A percentile compares a stretch with the other conserved stretches of the same genome.
phyloP scores from a whole-genome alignment of 1,140 invertebrate species.

The Drosophila nannoptera region DNA sequence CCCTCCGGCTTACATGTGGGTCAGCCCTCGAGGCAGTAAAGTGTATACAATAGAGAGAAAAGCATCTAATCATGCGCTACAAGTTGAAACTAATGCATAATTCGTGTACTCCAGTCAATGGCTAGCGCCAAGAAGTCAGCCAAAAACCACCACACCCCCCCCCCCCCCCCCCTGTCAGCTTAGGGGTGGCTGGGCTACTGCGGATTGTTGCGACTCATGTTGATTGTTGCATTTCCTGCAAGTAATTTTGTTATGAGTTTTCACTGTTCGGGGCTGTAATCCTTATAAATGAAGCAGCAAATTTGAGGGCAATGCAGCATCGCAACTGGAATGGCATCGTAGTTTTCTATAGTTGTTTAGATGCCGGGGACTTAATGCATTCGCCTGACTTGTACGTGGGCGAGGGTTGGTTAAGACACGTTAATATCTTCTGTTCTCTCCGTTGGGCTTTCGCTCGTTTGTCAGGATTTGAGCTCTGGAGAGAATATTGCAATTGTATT shows the following conservation, averaged over 20 bases:
- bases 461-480: slow-evolving; percentile 61
- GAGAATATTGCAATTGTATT: slow-evolving; percentile 66
- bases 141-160: slow-evolving; percentile 35
- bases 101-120: slow-evolving; percentile 54
- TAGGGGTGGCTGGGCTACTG: slow-evolving; percentile 41
- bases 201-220: background rate
- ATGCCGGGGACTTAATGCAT: slow-evolving; percentile 60
- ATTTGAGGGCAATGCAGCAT: slow-evolving; percentile 67
- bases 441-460: slow-evolving; percentile 59
- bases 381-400: slow-evolving; percentile 23
- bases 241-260: slow-evolving; percentile 75
- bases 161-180: background rate
- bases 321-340: slow-evolving; percentile 31
- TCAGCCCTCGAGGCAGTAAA: slow-evolving; percentile 7
- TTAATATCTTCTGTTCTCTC: slow-evolving; percentile 62
- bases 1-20: slow-evolving; percentile 24
- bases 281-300: slow-evolving; percentile 77
- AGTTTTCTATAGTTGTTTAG: slow-evolving; percentile 47
- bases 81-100: slow-evolving; percentile 72
- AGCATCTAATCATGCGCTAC: slow-evolving; percentile 61
- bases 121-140: slow-evolving; percentile 34
- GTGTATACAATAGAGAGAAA: slow-evolving; percentile 11
- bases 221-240: slow-evolving; percentile 72
- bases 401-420: slow-evolving; percentile 52
- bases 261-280: slow-evolving; percentile 55